These are phyloP conservation scores for Cladorhizidae sp. DNA, from an alignment of 37 sponge, comb jelly and placozoan genomes.

Conservation along the genomic window DNA sequence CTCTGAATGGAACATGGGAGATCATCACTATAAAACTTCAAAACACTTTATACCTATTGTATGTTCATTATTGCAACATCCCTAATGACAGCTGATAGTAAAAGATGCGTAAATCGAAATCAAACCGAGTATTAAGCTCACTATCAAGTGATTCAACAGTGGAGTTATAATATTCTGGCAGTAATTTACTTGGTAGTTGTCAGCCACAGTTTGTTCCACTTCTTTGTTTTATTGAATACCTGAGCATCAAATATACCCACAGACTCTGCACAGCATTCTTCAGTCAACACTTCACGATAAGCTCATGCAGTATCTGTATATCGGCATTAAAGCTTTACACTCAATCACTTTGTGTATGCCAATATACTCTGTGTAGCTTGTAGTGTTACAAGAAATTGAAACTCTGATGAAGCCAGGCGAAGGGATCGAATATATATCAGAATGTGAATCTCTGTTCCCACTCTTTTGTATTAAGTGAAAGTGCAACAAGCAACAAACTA, in stretches of 20 bases:
- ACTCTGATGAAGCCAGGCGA: constrained; percentile 51
- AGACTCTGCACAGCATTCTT: too few relatives aligned
- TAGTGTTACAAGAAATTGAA: constrained; percentile 51
- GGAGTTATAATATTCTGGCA: constrained; percentile 16
- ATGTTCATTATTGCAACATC: too few relatives aligned
- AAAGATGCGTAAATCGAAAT: constrained; percentile 9
- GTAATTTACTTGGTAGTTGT: constrained; percentile 26
- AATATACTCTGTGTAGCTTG: constrained; percentile 46
- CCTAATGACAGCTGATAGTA: too few relatives aligned
- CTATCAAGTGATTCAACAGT: neutral
- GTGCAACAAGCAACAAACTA: too few relatives aligned
- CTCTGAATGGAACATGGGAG: neutral
- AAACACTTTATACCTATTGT: too few relatives aligned
- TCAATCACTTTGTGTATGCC: constrained; percentile 52
- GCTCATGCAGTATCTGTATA: too few relatives aligned
- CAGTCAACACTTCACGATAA: constrained; percentile 45
- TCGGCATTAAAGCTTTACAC: too few relatives aligned
- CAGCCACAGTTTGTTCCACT: constrained; percentile 16
- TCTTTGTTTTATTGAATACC: neutral
- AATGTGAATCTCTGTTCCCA: too few relatives aligned
- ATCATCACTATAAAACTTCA: neutral
- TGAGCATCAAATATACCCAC: constrained; percentile 6
- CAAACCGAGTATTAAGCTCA: constrained; percentile 20
- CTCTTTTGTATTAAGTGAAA: too few relatives aligned
- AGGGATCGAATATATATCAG: too few relatives aligned